Percentiles rank a stretch among this genome's conserved stretches.
phyloP scores from a whole-genome alignment of 92 coral and sea anemone species.

The Palythoa heliodiscus region DNA sequence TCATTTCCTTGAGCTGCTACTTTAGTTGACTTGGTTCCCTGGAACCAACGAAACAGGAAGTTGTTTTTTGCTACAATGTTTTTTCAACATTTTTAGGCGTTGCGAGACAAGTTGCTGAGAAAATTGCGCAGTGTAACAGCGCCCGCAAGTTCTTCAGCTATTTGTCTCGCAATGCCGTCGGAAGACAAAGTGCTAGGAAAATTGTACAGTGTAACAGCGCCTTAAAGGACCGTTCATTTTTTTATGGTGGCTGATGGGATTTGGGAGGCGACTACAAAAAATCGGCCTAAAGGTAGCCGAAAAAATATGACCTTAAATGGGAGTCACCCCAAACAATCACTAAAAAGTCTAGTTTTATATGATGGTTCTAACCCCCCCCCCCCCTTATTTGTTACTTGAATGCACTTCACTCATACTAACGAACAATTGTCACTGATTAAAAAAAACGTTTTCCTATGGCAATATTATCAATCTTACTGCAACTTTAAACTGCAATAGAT shows the following conservation, averaged over 20 bases:
- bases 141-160: not conserved
- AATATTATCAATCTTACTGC: not conserved
- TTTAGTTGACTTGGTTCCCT: slow-evolving; percentile 21
- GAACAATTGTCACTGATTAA: not conserved
- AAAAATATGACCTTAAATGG: no score
- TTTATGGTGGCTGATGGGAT: not conserved
- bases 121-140: not conserved
- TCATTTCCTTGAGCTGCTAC: not conserved
- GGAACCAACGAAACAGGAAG: slow-evolving; percentile 28
- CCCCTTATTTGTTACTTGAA: not conserved
- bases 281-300: not conserved
- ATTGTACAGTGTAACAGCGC: not conserved
- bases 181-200: no score
- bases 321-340: not conserved
- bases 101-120: no score
- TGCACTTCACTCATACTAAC: not conserved
- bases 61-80: slow-evolving; percentile 17
- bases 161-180: not conserved
- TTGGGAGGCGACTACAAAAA: not conserved
- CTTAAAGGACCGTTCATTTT: not conserved
- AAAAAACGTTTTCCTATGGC: not conserved
- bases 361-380: not conserved
- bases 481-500: not conserved
- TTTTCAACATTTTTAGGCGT: not conserved
- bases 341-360: not conserved